These are phyloP conservation scores for Takifugu flavidus DNA, from an alignment of 2,113 vertebrate species.

Conservation along the genomic window DNA sequence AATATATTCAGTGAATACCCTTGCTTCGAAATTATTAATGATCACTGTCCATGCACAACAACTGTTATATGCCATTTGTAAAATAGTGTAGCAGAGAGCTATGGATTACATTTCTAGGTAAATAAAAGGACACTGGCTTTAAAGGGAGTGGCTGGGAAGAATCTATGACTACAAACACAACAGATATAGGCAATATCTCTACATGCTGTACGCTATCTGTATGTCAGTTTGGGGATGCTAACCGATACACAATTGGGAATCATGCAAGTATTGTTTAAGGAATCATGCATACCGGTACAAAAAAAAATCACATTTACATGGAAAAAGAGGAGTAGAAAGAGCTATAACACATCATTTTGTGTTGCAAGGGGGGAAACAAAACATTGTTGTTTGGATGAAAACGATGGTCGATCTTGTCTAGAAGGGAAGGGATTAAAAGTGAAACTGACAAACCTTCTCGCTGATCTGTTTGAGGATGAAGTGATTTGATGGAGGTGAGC, in stretches of 20 bases:
- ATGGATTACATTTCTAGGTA: constrained; percentile 2
- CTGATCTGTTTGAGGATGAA: constrained; percentile 92
- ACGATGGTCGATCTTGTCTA: constrained; percentile 20
- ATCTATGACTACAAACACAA: constrained; percentile 29
- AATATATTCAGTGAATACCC: background rate
- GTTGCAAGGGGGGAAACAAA: constrained; percentile 26
- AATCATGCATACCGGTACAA: constrained; percentile 58
- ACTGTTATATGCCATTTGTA: no score
- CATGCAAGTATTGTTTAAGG: constrained; percentile 51
- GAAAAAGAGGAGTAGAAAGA: constrained; percentile 9
- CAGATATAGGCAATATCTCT: background rate
- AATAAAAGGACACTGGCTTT: constrained; percentile 4
- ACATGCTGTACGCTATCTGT: constrained; percentile 12
- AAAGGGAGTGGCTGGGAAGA: constrained; percentile 26
- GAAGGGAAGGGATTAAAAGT: constrained; percentile 76
- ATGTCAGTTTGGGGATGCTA: constrained; percentile 24
- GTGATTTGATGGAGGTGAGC: constrained; percentile 91
- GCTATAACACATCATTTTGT: constrained; percentile 4
- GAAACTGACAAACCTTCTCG: constrained; percentile 98
- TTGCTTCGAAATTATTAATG: background rate
- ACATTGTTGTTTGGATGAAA: background rate
- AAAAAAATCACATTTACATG: constrained; percentile 19
- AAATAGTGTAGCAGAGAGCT: no score
- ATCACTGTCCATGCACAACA: constrained; percentile 2
- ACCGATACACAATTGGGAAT: constrained; percentile 19